Percentiles rank a stretch among this genome's conserved stretches.
phyloP scores from a whole-genome alignment of 2,888 invertebrate species.

The Colostygia pectinataria region DNA sequence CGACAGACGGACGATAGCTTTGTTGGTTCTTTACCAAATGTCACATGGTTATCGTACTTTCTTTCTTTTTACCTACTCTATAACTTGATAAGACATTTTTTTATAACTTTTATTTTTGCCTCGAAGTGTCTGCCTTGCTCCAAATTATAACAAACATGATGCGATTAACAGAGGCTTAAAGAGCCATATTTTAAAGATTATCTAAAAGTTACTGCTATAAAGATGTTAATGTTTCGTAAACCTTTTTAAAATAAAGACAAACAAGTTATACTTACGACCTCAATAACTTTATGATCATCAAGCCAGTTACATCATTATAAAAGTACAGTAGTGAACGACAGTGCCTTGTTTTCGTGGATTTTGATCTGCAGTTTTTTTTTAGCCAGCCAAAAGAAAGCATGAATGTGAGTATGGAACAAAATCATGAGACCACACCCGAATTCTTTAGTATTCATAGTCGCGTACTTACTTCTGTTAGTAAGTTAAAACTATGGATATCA shows the following conservation, averaged over 20 bases:
- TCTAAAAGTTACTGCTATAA: slow-evolving; percentile 11
- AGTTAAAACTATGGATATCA: too few species aligned
- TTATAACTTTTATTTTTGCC: neutral
- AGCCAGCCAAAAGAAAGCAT: too few species aligned
- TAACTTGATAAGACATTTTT: too few species aligned
- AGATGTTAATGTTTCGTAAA: slow-evolving; percentile 9
- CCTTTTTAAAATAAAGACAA: slow-evolving; percentile 6
- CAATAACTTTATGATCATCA: slow-evolving; percentile 15
- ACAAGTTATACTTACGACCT: slow-evolving; percentile 11
- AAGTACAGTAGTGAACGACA: slow-evolving; percentile 7
- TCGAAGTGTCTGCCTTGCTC: neutral
- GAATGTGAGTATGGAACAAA: too few species aligned
- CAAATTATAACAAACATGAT: neutral
- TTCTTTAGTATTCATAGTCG: too few species aligned
- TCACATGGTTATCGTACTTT: too few species aligned
- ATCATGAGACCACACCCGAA: too few species aligned
- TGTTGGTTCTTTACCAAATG: too few species aligned
- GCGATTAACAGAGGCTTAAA: slow-evolving; percentile 5
- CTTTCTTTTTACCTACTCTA: too few species aligned
- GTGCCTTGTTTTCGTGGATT: neutral
- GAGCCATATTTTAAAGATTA: slow-evolving; percentile 14
- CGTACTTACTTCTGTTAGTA: too few species aligned
- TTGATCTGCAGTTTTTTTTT: too few species aligned
- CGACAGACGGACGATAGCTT: too few species aligned
- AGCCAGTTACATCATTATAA: slow-evolving; percentile 22